Evolutionary conservation across 2,888 invertebrate genomes (phyloP).

Genomic region (Lymantria dispar): DNA sequence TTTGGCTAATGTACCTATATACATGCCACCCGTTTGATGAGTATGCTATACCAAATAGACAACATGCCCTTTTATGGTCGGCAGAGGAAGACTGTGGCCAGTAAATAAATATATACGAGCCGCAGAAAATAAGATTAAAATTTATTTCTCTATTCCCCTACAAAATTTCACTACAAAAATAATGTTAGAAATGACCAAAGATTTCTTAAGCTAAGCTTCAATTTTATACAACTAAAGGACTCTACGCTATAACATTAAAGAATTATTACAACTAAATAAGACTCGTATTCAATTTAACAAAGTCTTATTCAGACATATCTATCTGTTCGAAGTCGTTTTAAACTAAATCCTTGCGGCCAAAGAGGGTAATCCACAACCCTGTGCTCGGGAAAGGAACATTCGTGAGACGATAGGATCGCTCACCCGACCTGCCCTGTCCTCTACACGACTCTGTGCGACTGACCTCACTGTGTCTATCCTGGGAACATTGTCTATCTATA

Average conservation of each 20-base stretch:
- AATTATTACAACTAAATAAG: neutral
- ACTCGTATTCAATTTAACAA: neutral
- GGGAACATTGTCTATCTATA: constrained; percentile 12
- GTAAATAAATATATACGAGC: too few relatives aligned
- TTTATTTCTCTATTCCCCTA: too few relatives aligned
- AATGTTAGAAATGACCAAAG: too few relatives aligned
- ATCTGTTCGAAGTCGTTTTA: neutral
- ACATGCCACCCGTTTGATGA: too few relatives aligned
- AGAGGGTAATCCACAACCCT: constrained; percentile 19
- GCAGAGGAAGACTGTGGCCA: too few relatives aligned
- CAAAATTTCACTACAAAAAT: too few relatives aligned
- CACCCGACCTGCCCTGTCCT: constrained; percentile 64
- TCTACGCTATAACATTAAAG: neutral
- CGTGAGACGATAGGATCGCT: constrained; percentile 65
- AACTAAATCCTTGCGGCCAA: neutral
- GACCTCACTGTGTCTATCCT: constrained; percentile 31
- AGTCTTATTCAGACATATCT: neutral
- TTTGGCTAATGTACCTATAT: too few relatives aligned
- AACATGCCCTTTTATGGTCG: too few relatives aligned
- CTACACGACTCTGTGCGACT: constrained; percentile 38
- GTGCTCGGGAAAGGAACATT: constrained; percentile 24
- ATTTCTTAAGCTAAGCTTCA: too few relatives aligned
- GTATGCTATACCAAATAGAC: too few relatives aligned
- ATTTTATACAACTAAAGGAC: neutral
- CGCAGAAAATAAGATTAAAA: too few relatives aligned